Base-by-base conservation (phyloP, 2,113 vertebrate species). In the Passer montanus region DNA sequence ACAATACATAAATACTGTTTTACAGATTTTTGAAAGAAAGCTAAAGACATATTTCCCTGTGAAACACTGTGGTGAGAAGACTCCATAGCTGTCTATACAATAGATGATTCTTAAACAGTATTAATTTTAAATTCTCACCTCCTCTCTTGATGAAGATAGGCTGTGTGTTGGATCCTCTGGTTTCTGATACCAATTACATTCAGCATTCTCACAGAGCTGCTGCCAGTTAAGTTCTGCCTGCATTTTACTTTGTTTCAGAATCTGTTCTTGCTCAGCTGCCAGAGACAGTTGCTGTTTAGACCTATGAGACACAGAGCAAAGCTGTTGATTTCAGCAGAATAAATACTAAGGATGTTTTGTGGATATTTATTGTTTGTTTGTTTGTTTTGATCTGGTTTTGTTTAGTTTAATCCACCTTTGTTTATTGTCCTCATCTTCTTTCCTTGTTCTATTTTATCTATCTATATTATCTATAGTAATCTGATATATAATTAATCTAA, bases 221-320 rank as follows among this genome's bases (percentile, higher is more conserved):
- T 98, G 98, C 98, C 98, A 99, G 94, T 98, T 98, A 70, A 98
- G 82, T 91, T 98, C 97, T 66, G 96, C 55, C 95, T 99, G 98
- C 20, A 98, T 97, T 86, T 96, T 95, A 10, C 90, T 98, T 33
- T 97, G 98, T 81, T 99, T 98, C 52, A 98, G 96, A 73, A 74
- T 85, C 86, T 75, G 85, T 83, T 99, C 98, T 90, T 44, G 93
- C 62, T 98, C 95, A 58, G 97, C 68, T 7, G 98, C 97, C 55
- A 89, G 84, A 37, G 94, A 92, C 77, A 98, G 87, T 79, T 98
- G 98, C 79, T 98, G 97, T 62, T 98, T 97, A 90, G 98, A 99
- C 95, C 99, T 99, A 56, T 2, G 5, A 92, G 18, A 82, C 21
- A 67, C 41, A 78, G 56, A 85, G 62, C 17, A 91, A 91, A 76